phyloP scores from a whole-genome alignment of 2,888 invertebrate species.

The Tryphoninae sp. region DNA sequence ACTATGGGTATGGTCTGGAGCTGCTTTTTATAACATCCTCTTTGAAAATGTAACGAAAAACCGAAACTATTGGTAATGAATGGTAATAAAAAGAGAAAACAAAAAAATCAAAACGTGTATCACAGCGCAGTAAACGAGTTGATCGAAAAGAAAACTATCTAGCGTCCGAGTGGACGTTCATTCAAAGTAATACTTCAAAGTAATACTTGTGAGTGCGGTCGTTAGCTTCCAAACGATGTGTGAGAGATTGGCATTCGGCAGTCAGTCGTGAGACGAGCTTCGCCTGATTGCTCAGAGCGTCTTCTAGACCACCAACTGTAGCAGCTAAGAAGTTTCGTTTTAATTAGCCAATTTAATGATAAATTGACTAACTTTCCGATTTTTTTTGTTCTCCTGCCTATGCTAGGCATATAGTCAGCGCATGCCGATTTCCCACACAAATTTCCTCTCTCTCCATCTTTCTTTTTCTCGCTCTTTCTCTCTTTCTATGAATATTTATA shows the following conservation, averaged over 20 bases:
- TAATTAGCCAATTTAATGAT: slow-evolving; percentile 70
- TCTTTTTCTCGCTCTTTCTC: slow-evolving; percentile 32
- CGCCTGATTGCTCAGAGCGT: slow-evolving; percentile 95
- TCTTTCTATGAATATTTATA: slow-evolving; percentile 29
- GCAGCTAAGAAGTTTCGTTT: slow-evolving; percentile 86
- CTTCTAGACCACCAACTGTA: slow-evolving; percentile 94
- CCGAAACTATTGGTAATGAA: background rate
- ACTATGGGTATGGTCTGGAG: background rate
- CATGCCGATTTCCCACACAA: slow-evolving; percentile 80
- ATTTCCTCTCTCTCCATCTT: slow-evolving; percentile 45
- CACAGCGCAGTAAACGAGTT: background rate
- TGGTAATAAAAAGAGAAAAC: background rate
- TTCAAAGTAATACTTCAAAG: slow-evolving; percentile 52
- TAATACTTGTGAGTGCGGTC: slow-evolving; percentile 93
- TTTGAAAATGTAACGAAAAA: background rate
- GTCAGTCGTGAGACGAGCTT: slow-evolving; percentile 96
- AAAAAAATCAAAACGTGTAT: background rate
- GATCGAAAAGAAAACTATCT: slow-evolving; percentile 45
- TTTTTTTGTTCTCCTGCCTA: slow-evolving; percentile 69
- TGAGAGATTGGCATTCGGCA: slow-evolving; percentile 93
- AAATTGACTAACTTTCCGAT: slow-evolving; percentile 70
- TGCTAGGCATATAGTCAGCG: slow-evolving; percentile 79
- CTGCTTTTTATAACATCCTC: background rate
- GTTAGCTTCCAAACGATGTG: slow-evolving; percentile 94
- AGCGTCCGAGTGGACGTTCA: slow-evolving; percentile 57